phyloP scores from a whole-genome alignment of 2,888 invertebrate species.

The Anagyrus pseudococci region DNA sequence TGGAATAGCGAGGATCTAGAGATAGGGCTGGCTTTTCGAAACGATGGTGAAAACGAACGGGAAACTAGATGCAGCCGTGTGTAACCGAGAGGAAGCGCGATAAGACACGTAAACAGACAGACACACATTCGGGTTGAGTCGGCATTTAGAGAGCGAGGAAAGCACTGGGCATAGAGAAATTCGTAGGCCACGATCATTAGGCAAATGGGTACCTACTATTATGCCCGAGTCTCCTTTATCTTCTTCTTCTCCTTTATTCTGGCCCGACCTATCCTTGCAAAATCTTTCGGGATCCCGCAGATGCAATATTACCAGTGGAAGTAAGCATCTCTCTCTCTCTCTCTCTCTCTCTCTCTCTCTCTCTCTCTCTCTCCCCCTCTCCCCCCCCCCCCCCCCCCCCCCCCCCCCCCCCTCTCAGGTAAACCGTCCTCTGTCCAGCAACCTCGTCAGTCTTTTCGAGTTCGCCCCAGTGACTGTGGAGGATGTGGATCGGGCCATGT shows the following conservation, averaged over 20 bases:
- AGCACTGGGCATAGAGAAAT: conserved; percentile 5
- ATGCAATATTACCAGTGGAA: too few relatives aligned
- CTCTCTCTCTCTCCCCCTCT: too few relatives aligned
- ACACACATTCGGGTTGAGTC: too few relatives aligned
- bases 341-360: too few relatives aligned
- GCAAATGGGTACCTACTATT: conserved; percentile 53
- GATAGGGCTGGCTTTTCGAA: conserved; percentile 18
- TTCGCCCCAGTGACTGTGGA: too few relatives aligned
- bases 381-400: too few relatives aligned
- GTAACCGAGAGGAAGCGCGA: conserved; percentile 60
- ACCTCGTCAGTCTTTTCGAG: too few relatives aligned
- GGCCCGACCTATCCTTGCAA: neutral
- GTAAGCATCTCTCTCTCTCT: too few relatives aligned
- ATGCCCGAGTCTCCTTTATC: conserved; percentile 38
- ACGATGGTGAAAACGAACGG: conserved; percentile 13
- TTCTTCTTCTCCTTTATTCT: neutral
- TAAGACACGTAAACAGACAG: conserved; percentile 42
- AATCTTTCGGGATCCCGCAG: conserved; percentile 8
- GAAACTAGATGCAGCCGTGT: conserved; percentile 44
- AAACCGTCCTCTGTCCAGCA: too few relatives aligned
- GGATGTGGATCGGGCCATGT: too few relatives aligned
- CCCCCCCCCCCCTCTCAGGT: too few relatives aligned
- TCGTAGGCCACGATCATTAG: conserved; percentile 55
- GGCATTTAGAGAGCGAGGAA: conserved; percentile 38
- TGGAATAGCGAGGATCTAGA: conserved; percentile 4